Evolutionary conservation across 92 coral and sea anemone species (phyloP), one percentile per base, ranked within the genome.

Genomic region (Phenganax subtilis): DNA sequence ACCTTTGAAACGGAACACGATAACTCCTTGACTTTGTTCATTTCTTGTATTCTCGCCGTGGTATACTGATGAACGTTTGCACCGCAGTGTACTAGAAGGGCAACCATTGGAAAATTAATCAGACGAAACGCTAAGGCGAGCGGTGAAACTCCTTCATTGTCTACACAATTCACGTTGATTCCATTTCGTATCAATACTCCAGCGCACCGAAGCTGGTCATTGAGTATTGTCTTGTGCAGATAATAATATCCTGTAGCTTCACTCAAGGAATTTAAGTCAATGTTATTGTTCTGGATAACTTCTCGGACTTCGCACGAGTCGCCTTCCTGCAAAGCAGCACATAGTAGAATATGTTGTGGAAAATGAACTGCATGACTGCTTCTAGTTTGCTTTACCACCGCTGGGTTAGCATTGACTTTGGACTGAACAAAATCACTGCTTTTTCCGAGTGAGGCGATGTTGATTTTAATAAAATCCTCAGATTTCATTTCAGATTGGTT

Each of bases 1-100:
- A 79, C 83, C 62, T 79, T 79, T 12, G 74, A 79, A 79, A 79
- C 74, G 28, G 83, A 79, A 57, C 72, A 27, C n/a, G 83, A 62
- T 12, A 79, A 57, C 28, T 65, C 72, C 57, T 79, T 79, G 37
- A 64, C 83, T 64, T 64, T 51, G 16, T 65, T 51, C 27, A 79
- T 63, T 79, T 79, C 83, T 9, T 64, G 17, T 16, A 79, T 62
- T 27, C 65, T 79, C 17, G 29, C 9, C 10, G 25, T 17, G 0
- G 83, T 79, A 17, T 79, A 64, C 55, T 79, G 74, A 6, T 59
- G 53, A 63, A 79, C 61, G 30, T 79, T 55, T 51, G 74, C 83
- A 7, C 83, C 83, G 11, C 60, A 62, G 47, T 79, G 72, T 6
- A 79, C 83, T 11, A 79, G 61, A 51, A 79, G 83, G 55, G 74